Conservation (phyloP, 30 jellyfish, hydroid and myxozoan species). For the Pelagia noctiluca region DNA sequence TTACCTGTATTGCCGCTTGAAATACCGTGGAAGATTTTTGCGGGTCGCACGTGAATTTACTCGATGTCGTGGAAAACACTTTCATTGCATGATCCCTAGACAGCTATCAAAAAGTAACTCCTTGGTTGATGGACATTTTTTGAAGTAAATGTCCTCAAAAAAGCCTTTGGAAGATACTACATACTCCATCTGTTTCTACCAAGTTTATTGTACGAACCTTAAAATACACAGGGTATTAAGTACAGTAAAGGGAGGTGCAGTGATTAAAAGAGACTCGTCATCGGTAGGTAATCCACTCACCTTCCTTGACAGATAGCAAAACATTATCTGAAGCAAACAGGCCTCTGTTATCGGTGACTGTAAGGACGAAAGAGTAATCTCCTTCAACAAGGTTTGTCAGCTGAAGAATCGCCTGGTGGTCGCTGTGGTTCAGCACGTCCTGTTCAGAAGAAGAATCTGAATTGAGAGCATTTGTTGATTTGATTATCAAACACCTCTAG, state of each 20-base stretch:
- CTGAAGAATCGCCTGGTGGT: slow-evolving; percentile 66
- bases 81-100: background rate
- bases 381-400: slow-evolving; percentile 93
- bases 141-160: too few species aligned
- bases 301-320: slow-evolving; percentile 77
- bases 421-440: slow-evolving; percentile 91
- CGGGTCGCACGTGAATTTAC: slow-evolving; percentile 38
- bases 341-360: slow-evolving; percentile 89
- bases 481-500: too few species aligned
- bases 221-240: too few species aligned
- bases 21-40: slow-evolving; percentile 8
- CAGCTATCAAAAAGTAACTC: too few species aligned
- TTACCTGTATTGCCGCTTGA: slow-evolving; percentile 20
- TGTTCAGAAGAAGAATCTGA: slow-evolving; percentile 12
- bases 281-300: slow-evolving; percentile 51
- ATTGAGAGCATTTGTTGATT: too few species aligned
- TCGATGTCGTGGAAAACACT: slow-evolving; percentile 6
- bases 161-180: too few species aligned
- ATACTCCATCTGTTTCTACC: too few species aligned
- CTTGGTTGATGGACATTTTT: too few species aligned
- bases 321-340: slow-evolving; percentile 75
- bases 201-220: too few species aligned
- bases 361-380: slow-evolving; percentile 75
- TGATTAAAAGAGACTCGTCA: too few species aligned
- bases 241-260: too few species aligned